Evolutionary conservation across 2,888 invertebrate genomes (phyloP), one percentile per base, ranked within the genome.

Genomic region (Mythimna impura): DNA sequence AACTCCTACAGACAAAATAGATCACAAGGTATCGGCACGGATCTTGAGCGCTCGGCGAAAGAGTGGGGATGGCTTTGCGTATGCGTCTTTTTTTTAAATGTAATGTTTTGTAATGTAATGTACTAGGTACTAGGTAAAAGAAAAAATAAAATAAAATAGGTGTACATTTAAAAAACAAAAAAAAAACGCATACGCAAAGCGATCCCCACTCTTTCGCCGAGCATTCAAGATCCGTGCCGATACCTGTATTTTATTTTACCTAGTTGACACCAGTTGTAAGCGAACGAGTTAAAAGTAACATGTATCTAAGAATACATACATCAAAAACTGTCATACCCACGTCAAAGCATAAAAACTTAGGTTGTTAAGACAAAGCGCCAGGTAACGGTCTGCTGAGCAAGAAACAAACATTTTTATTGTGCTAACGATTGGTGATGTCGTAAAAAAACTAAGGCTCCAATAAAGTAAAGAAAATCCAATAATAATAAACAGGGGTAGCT

Each of bases 271-370:
- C 34, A 73, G 43, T 68, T 79, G 79, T 77, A 72, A 47, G 60
- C 61, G 61, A 34, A 34, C 12, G 52, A 69, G 47, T 73, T 71
- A 66, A 67, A 58, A 43, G 5, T 50, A 57, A 57, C 17, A 63
- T 73, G 78, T 86, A 85, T 85, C 81, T 82, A 86, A 85, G 84
- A 82, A 87, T 58, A 36, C 40, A 40, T 69, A 47, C 47, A 55
- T 50, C 88, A 86, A 81, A 86, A 87, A 84, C 88, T 91, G 93
- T 93, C 93, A 89, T 85, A 93, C 93, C 93, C 92, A 90, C 86
- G 87, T 93, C 93, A 93, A 89, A 88, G 78, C 86, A 71, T 78
- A 83, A 82, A 90, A 90, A 90, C 85, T 89, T 88, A 82, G 84
- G 84, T 81, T 86, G 87, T 85, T 88, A 88, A 88, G 86, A 86